These are phyloP conservation scores for Mixornis gularis DNA, from an alignment of 2,113 vertebrate species.

Conservation along the genomic window DNA sequence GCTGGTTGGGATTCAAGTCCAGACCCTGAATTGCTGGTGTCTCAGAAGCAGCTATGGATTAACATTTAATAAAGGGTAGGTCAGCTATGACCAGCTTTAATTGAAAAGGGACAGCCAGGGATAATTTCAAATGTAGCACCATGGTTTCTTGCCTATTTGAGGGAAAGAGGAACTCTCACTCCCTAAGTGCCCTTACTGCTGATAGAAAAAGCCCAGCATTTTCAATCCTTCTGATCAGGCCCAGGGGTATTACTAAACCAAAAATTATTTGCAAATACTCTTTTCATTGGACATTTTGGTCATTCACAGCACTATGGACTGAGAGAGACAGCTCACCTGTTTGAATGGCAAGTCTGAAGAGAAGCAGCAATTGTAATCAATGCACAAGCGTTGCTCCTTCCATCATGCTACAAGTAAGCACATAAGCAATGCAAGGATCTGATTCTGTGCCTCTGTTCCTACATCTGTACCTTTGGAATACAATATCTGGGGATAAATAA, in stretches of 20 bases:
- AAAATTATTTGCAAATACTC: not conserved
- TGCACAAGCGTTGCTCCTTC: not conserved
- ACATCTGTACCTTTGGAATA: not conserved
- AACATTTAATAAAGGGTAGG: slow-evolving; percentile 66
- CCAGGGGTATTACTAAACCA: not conserved
- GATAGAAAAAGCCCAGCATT: not conserved
- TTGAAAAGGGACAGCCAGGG: slow-evolving; percentile 42
- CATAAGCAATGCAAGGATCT: not conserved
- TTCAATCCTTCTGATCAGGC: not conserved
- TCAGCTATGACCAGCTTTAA: slow-evolving; percentile 66
- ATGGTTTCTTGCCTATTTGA: not conserved
- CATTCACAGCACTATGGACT: not conserved
- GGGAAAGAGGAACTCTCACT: not conserved
- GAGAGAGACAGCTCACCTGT: not conserved
- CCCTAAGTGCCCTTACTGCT: not conserved
- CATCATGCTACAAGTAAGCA: not conserved
- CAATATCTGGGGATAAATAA: not conserved
- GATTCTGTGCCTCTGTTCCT: not conserved
- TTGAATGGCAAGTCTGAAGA: not conserved
- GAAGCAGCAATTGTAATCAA: not conserved
- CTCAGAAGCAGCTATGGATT: slow-evolving; percentile 51
- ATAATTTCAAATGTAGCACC: slow-evolving; percentile 35
- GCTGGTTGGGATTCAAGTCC: slow-evolving; percentile 48
- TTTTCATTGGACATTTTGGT: not conserved
- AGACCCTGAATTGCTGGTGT: slow-evolving; percentile 19